These are phyloP conservation scores for Drosophila peninsularis DNA, from an alignment of 2,888 invertebrate genomes.

Conservation along the genomic window DNA sequence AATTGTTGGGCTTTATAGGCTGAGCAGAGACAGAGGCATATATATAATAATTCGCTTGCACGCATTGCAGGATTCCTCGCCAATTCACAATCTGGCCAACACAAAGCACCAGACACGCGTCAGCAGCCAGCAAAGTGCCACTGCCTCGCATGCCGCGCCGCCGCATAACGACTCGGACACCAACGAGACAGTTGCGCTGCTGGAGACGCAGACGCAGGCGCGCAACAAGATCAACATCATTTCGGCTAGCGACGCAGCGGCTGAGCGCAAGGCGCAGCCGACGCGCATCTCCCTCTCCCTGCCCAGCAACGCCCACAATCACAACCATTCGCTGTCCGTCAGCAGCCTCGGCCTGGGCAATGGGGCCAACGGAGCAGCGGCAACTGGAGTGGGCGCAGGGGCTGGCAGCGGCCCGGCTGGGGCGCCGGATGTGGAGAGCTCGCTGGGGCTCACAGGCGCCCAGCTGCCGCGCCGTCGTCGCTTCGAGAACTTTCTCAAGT, in stretches of 20 bases:
- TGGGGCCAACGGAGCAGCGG: slow-evolving; percentile 16
- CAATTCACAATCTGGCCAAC: slow-evolving; percentile 85
- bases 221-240: slow-evolving; percentile 82
- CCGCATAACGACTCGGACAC: slow-evolving; percentile 66
- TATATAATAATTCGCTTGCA: not conserved
- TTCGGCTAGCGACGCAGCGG: slow-evolving; percentile 65
- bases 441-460: slow-evolving; percentile 81
- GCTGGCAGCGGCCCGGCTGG: slow-evolving; percentile 1
- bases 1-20: not conserved
- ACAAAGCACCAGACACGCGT: slow-evolving; percentile 82
- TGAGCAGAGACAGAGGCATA: not conserved
- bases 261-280: slow-evolving; percentile 51
- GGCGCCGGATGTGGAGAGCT: slow-evolving; percentile 64
- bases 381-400: slow-evolving; percentile 32
- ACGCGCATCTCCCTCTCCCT: slow-evolving; percentile 51
- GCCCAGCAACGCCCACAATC: slow-evolving; percentile 24
- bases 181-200: slow-evolving; percentile 83
- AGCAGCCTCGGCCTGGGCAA: slow-evolving; percentile 56
- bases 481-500: slow-evolving; percentile 84
- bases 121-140: slow-evolving; percentile 74
- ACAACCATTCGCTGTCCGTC: slow-evolving; percentile 41
- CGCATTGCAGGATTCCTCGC: slow-evolving; percentile 82
- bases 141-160: slow-evolving; percentile 63
- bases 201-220: slow-evolving; percentile 81
- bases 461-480: slow-evolving; percentile 83